Evolutionary conservation across 2,888 invertebrate genomes (phyloP).

Genomic region (Diarsia rubi): DNA sequence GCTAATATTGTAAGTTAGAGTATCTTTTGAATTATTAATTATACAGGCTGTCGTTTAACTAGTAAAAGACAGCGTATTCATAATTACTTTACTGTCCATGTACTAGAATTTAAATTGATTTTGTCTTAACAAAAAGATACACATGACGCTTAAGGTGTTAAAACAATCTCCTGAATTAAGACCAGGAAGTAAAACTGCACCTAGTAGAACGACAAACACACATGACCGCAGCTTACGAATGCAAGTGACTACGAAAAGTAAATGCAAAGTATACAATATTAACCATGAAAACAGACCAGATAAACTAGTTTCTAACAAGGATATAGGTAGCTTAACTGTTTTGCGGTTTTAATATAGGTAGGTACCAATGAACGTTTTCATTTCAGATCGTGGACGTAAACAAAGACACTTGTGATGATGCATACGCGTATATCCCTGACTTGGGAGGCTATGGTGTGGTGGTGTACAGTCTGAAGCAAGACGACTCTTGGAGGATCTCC

Average conservation of each 20-base stretch:
- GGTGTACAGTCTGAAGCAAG: slow-evolving; percentile 94
- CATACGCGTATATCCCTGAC: slow-evolving; percentile 95
- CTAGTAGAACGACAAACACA: too few species aligned
- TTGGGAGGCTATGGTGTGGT: slow-evolving; percentile 94
- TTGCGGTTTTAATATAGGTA: slow-evolving; percentile 10
- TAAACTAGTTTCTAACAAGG: slow-evolving; percentile 5
- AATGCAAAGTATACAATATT: not conserved
- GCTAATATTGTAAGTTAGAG: slow-evolving; percentile 93
- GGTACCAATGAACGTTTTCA: not conserved
- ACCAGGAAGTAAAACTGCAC: too few species aligned
- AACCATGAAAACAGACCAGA: not conserved
- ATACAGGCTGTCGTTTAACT: not conserved
- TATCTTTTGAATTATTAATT: too few species aligned
- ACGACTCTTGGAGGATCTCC: slow-evolving; percentile 94
- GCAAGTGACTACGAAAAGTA: not conserved
- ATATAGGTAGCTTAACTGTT: not conserved
- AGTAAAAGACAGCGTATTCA: too few species aligned
- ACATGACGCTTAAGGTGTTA: too few species aligned
- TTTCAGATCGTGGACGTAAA: slow-evolving; percentile 93
- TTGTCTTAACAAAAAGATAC: too few species aligned
- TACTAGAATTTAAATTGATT: too few species aligned
- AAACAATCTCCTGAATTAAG: too few species aligned
- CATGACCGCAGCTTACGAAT: not conserved
- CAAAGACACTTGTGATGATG: slow-evolving; percentile 93
- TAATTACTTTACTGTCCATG: too few species aligned